Evolutionary conservation across 2,113 vertebrate species (phyloP), one percentile per base, ranked within the genome.

Genomic region (Neolamprologus modestus): DNA sequence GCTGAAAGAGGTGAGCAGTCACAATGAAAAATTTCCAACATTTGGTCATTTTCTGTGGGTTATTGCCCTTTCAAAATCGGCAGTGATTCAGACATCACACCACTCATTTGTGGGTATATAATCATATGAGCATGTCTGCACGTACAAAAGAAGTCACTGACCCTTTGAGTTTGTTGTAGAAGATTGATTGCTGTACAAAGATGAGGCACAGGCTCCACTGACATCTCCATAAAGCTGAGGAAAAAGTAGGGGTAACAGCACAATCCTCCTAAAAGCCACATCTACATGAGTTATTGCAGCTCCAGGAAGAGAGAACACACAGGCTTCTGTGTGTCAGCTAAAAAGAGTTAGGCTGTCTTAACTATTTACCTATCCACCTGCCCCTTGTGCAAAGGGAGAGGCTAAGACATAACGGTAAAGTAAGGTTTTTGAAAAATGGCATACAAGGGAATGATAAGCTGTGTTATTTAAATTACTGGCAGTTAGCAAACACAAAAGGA

Each of bases 161-260:
- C 87, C 91, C 84, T 79, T 84, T 89, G 90, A 90, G 81, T 93
- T 89, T 73, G 86, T 78, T 88, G 91, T 85, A 73, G 35, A 88
- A 89, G 91, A 94, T 92, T 80, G 82, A 93, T 94, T 90, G 78
- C 85, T 92, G 93, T 89, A 78, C 21, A 3, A 85, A 92, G 84
- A 93, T 83, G 61, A 85, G 68, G 17, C 13, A 35, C 61, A 89
- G 84, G 88, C 86, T 94, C 84, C 52, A 31, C 71, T 91, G 91
- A 94, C 84, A 63, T 91, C 90, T 88, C 84, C 89, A 95, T 94
- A 94, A 95, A 94, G 83, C 84, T 88, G 83, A 89, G 61, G 84
- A 87, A 71, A 90, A 89, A 88, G 61, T 88, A 90, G 83, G 90
- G 92, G 79, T 90, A 89, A 90, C 79, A 86, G 88, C 54, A 61